These are phyloP conservation scores for Galendromus occidentalis DNA, from an alignment of 1,140 invertebrate genomes.

Conservation along the genomic window DNA sequence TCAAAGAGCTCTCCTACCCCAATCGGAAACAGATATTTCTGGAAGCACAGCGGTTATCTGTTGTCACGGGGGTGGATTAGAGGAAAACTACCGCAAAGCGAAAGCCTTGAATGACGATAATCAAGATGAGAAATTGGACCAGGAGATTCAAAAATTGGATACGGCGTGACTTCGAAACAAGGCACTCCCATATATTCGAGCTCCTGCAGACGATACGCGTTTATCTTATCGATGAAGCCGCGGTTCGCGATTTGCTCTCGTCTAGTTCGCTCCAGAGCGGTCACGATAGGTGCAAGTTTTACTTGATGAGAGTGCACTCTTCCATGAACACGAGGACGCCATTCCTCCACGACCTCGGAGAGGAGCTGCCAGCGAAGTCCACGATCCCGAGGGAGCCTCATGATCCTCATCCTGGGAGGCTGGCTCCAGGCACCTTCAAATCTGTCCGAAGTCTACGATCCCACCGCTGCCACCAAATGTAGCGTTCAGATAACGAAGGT, in stretches of 20 bases:
- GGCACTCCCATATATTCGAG: slow-evolving; percentile 33
- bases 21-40: not conserved
- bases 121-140: slow-evolving; percentile 40
- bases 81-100: too few species aligned
- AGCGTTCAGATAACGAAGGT: too few species aligned
- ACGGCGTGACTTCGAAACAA: slow-evolving; percentile 31
- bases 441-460: not conserved
- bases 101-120: slow-evolving; percentile 42
- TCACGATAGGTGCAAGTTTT: slow-evolving; percentile 20
- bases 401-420: not conserved
- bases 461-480: not conserved
- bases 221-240: slow-evolving; percentile 41
- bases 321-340: slow-evolving; percentile 26
- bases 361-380: not conserved
- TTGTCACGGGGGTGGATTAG: too few species aligned
- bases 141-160: slow-evolving; percentile 43
- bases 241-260: slow-evolving; percentile 38
- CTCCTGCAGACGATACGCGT: slow-evolving; percentile 43
- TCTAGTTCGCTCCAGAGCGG: slow-evolving; percentile 23
- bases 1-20: not conserved
- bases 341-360: slow-evolving; percentile 25
- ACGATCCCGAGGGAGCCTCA: not conserved
- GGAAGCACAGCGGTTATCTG: not conserved
- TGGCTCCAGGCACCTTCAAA: slow-evolving; percentile 7
- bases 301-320: slow-evolving; percentile 22